Base-by-base conservation (phyloP, 2,113 vertebrate species). In the Calidris pygmaea region DNA sequence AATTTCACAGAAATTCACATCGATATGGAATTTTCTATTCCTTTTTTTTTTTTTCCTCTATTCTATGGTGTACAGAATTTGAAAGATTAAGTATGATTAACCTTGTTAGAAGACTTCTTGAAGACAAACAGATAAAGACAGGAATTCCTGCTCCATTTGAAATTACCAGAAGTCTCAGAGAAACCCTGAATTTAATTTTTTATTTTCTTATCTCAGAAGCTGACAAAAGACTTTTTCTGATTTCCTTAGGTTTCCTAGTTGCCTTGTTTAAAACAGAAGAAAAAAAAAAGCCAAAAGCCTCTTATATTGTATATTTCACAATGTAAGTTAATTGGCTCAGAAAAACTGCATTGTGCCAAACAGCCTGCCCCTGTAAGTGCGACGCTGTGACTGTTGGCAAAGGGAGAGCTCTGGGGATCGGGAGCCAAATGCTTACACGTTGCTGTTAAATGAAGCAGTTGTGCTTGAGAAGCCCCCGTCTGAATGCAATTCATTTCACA, bases 391-490 rank as follows among this genome's bases (percentile, higher is more conserved):
- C 30, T 24, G 67, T 55, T 93, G 91, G 81, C 50, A 87, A 77
- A 90, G 52, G 30, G 26, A 90, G 75, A 91, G 63, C 91, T 91
- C 90, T 50, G 53, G 95, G 78, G 95, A 94, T 2, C 73, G 82
- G 77, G 67, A 91, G 85, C 23, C 93, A 93, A 96, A 91, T 89
- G 62, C 78, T 90, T 74, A 72, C 90, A 87, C 50, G 53, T 67
- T 90, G 47, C 78, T 96, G 92, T 83, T 91, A 96, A 96, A 97
- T 93, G 90, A 91, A 94, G 92, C 85, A 93, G 87, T 89, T 93
- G 95, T 88, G 82, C 67, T 96, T 94, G 78, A 96, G 93, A 95
- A 91, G 74, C 74, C 85, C 76, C 89, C 88, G 91, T 63, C 72
- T 80, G 75, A 96, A 94, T 77, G 75, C 82, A 96, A 96, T 94